Evolutionary conservation across 2,113 vertebrate genomes (phyloP).

Genomic region (Chaetodon trifascialis): DNA sequence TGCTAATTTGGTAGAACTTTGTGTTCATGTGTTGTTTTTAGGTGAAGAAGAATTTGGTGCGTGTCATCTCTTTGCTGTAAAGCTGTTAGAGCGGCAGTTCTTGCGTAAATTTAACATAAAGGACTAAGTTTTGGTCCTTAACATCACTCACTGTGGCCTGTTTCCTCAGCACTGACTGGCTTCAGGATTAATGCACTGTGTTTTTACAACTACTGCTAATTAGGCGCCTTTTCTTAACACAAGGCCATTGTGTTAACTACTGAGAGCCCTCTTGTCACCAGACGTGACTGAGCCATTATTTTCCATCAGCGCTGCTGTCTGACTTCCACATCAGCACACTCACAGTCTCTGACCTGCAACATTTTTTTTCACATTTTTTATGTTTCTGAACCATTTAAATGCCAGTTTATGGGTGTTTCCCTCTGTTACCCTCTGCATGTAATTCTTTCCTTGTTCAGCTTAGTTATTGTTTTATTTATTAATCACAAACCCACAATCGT

Average conservation of each 20-base stretch:
- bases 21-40: no score
- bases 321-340: not conserved
- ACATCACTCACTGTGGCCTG: not conserved
- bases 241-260: not conserved
- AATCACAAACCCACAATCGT: not conserved
- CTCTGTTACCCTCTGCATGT: not conserved
- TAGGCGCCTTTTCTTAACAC: not conserved
- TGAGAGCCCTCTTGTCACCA: not conserved
- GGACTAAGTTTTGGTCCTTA: no score
- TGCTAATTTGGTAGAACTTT: no score
- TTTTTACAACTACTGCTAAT: slow-evolving; percentile 3
- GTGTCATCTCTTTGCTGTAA: no score
- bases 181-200: not conserved
- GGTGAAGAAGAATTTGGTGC: no score
- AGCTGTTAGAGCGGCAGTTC: no score
- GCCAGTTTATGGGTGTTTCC: not conserved
- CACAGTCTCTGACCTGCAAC: not conserved
- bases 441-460: not conserved
- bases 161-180: not conserved
- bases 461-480: not conserved
- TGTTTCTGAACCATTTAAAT: not conserved
- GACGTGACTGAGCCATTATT: slow-evolving; percentile 4
- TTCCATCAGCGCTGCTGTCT: slow-evolving; percentile 2
- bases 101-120: no score
- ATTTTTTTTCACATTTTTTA: not conserved